Evolutionary conservation across 2,113 vertebrate species (phyloP).

Genomic region (Raphicerus campestris): DNA sequence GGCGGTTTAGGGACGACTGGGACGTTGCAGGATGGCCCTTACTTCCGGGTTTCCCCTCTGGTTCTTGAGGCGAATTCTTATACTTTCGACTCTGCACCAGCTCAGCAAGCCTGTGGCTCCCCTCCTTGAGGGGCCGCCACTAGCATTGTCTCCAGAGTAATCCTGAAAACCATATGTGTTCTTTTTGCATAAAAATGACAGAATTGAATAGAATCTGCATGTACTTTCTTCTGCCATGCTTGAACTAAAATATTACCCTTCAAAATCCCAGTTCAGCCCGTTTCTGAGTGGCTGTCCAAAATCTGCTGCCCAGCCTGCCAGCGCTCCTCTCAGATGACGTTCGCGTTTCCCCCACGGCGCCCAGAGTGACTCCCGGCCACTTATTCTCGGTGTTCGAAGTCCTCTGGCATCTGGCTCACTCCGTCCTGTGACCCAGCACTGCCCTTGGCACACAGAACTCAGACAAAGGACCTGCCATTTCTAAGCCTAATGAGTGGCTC

Average conservation of each 20-base stretch:
- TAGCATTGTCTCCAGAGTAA: slow-evolving; percentile 12
- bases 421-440: neutral
- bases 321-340: neutral
- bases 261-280: slow-evolving; percentile 39
- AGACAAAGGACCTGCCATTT: neutral
- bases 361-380: neutral
- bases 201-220: slow-evolving; percentile 44
- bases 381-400: neutral
- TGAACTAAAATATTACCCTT: slow-evolving; percentile 59
- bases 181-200: slow-evolving; percentile 46
- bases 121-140: neutral
- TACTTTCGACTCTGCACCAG: neutral
- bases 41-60: neutral
- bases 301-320: neutral
- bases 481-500: neutral
- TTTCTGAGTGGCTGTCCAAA: slow-evolving; percentile 38
- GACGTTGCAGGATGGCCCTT: neutral
- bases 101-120: neutral
- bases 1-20: too few relatives aligned
- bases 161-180: slow-evolving; percentile 26
- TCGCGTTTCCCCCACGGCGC: neutral
- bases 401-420: neutral
- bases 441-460: neutral
- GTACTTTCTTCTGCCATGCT: slow-evolving; percentile 30
- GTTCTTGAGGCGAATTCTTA: neutral